Percentiles rank a stretch among this genome's conserved stretches.
Conservation (phyloP, 2,888 invertebrate genomes). For the Melanargia galathea region DNA sequence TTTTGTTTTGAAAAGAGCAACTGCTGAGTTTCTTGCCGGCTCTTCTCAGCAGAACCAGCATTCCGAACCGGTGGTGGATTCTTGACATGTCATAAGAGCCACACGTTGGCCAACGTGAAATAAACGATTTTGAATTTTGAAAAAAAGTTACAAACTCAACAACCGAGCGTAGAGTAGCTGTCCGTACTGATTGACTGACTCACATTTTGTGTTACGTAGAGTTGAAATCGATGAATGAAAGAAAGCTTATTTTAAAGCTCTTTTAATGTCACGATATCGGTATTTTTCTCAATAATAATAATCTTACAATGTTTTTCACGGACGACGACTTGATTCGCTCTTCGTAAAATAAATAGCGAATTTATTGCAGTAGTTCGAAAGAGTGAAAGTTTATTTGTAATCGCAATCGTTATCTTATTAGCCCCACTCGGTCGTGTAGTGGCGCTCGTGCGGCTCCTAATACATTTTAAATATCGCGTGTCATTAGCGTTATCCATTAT, state of each 20-base stretch:
- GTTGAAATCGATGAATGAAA: not conserved
- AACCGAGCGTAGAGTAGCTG: not conserved
- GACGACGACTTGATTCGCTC: not conserved
- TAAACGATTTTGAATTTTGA: too few relatives aligned
- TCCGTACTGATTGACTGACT: slow-evolving; percentile 1
- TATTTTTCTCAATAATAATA: too few relatives aligned
- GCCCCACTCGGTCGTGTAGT: slow-evolving; percentile 69
- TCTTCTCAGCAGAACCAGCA: too few relatives aligned
- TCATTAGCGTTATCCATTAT: slow-evolving; percentile 77
- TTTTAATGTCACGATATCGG: too few relatives aligned
- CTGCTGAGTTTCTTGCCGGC: too few relatives aligned
- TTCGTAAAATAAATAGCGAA: not conserved
- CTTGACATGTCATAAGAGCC: too few relatives aligned
- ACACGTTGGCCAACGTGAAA: too few relatives aligned
- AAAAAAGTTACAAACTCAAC: too few relatives aligned
- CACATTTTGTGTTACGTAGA: not conserved
- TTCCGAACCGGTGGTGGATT: too few relatives aligned
- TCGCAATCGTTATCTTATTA: slow-evolving; percentile 70
- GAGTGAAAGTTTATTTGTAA: slow-evolving; percentile 69
- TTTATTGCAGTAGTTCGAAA: slow-evolving; percentile 32
- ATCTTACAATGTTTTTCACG: too few relatives aligned
- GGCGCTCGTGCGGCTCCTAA: slow-evolving; percentile 57
- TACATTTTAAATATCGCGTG: slow-evolving; percentile 75
- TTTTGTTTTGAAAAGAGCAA: too few relatives aligned
- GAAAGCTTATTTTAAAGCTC: too few relatives aligned